Evolutionary conservation across 2,888 invertebrate genomes (phyloP), one percentile per base, ranked within the genome.

Genomic region (Aphidoletes aphidimyza): DNA sequence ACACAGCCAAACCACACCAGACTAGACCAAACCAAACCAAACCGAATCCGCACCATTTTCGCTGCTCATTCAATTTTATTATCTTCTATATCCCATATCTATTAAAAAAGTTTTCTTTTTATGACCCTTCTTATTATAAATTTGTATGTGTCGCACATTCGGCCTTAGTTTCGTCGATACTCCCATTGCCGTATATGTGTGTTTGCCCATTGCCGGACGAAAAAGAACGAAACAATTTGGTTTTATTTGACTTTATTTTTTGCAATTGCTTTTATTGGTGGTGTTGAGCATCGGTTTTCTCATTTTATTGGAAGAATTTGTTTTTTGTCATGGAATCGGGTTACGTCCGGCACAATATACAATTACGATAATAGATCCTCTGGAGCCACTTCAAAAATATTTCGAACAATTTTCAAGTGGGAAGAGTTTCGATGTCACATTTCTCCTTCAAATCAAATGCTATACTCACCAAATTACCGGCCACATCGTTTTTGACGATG

Each of bases 81-180:
- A 69, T 69, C 69, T 69, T 69, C 69, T 69, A 30, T 34, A 69
- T 69, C 69, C n/a, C 69, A 69, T 69, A 69, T 69, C 69, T 69
- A 69, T 69, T 69, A 69, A 69, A 69, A 69, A 69, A 69, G 69
- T 69, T 69, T 69, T 30, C 22, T 54, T 69, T 69, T 69, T 69
- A 69, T 69, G 69, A 69, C 69, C 34, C 69, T 30, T 69, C 69
- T 69, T 69, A 69, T 69, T 69, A 69, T 69, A 69, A 34, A 69
- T 69, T 30, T 69, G 30, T 69, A 30, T 54, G 11, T 11, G 22
- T 34, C 14, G n/a, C n/a, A n/a, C n/a, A n/a, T n/a, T n/a, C n/a
- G n/a, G n/a, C n/a, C n/a, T n/a, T n/a, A n/a, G n/a, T n/a, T 47
- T 3, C 22, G 54, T 54, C 6, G n/a, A 54, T 54, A 54, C n/a